Percentiles rank a stretch among this genome's conserved stretches.
phyloP scores from a whole-genome alignment of 1,140 invertebrate genomes.

The Drosophila dunni region DNA sequence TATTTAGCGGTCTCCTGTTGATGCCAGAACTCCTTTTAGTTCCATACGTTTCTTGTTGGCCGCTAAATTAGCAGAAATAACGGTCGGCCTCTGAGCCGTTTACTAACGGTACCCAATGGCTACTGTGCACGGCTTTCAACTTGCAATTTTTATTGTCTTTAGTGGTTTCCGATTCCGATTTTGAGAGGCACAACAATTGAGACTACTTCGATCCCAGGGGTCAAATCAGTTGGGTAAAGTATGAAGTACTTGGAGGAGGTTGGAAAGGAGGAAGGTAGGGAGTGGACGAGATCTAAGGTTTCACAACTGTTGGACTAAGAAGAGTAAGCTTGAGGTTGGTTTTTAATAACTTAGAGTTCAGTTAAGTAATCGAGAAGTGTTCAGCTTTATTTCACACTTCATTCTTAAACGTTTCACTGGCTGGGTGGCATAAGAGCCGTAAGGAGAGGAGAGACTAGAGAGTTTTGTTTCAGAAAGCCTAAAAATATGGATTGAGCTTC shows the following conservation, averaged over 20 bases:
- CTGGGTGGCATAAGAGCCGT: not conserved
- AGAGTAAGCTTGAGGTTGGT: not conserved
- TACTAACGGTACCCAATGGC: slow-evolving; percentile 71
- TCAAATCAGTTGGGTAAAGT: slow-evolving; percentile 55
- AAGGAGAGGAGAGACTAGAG: no score
- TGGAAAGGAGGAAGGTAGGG: not conserved
- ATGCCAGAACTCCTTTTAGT: slow-evolving; percentile 7
- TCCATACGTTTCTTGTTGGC: slow-evolving; percentile 49
- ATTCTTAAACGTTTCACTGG: not conserved
- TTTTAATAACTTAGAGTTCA: no score
- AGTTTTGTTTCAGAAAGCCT: no score
- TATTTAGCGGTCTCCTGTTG: slow-evolving; percentile 67
- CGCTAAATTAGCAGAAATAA: slow-evolving; percentile 80
- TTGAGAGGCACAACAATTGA: slow-evolving; percentile 5
- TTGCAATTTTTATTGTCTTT: slow-evolving; percentile 69
- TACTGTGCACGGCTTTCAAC: slow-evolving; percentile 70
- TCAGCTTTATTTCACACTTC: no score
- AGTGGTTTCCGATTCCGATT: slow-evolving; percentile 38
- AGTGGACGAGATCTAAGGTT: not conserved
- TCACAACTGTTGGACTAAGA: not conserved
- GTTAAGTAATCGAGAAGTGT: not conserved
- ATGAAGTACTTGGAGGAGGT: slow-evolving; percentile 24
- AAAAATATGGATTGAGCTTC: no score
- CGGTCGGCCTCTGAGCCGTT: slow-evolving; percentile 47
- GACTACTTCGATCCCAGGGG: slow-evolving; percentile 50